Evolutionary conservation across 2,888 invertebrate species (phyloP).

Genomic region (Eueremaeus valkanovi): DNA sequence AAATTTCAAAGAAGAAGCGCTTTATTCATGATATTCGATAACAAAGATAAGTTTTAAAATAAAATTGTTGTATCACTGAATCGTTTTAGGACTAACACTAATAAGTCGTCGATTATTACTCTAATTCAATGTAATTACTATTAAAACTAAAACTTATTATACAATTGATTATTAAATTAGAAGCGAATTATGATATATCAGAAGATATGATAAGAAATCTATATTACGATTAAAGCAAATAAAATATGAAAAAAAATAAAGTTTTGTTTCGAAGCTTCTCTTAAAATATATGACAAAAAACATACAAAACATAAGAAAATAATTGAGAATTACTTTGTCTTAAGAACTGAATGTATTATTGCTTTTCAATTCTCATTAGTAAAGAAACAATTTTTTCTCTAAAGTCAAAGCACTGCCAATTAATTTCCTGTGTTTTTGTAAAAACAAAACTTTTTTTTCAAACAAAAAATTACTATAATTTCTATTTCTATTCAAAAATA

Average conservation of each 20-base stretch:
- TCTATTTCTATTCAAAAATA: not conserved
- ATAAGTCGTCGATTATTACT: slow-evolving; percentile 12
- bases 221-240: not conserved
- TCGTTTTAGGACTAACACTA: slow-evolving; percentile 19
- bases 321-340: not conserved
- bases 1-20: too few species aligned
- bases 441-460: not conserved
- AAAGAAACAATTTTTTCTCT: not conserved
- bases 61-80: slow-evolving; percentile 17
- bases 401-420: slow-evolving; percentile 24
- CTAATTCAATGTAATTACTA: not conserved
- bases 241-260: not conserved
- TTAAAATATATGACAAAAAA: too few species aligned
- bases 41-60: not conserved
- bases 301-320: too few species aligned
- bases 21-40: too few species aligned
- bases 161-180: too few species aligned
- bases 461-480: too few species aligned
- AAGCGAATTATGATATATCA: not conserved
- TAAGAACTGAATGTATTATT: not conserved
- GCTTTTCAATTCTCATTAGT: not conserved
- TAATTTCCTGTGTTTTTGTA: slow-evolving; percentile 11
- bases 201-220: not conserved
- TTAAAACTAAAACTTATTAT: not conserved
- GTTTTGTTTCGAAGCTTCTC: not conserved